Evolutionary conservation across 2,113 vertebrate species (phyloP).

Genomic region (Trematocara marginatum): DNA sequence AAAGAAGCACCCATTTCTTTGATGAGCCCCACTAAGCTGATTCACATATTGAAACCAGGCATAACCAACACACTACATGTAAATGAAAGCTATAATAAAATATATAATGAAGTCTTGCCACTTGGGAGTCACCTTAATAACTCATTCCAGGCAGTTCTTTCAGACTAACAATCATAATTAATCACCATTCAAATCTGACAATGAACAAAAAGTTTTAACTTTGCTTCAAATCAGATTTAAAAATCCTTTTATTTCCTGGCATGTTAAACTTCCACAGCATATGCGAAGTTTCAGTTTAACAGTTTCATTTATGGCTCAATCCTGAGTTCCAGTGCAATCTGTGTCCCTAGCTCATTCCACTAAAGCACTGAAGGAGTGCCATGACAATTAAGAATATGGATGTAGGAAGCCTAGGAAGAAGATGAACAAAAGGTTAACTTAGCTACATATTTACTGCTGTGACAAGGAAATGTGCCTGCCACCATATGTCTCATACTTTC

Average conservation of each 20-base stretch:
- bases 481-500: background rate
- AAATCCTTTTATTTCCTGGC: background rate
- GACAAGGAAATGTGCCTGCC: background rate
- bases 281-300: background rate
- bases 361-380: background rate
- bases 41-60: background rate
- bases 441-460: background rate
- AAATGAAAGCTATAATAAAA: background rate
- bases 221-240: background rate
- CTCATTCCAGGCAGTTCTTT: background rate
- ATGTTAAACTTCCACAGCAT: background rate
- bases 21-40: background rate
- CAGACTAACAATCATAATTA: background rate
- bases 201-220: background rate
- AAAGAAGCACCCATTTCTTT: fast-evolving
- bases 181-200: background rate
- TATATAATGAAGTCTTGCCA: background rate
- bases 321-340: background rate
- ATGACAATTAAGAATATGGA: background rate
- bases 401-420: background rate
- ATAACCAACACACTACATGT: background rate
- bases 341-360: background rate
- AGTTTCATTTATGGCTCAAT: fast-evolving
- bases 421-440: background rate
- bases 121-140: background rate